Base-by-base conservation (phyloP, 1,140 invertebrate genomes). In the Cephus cinctus region DNA sequence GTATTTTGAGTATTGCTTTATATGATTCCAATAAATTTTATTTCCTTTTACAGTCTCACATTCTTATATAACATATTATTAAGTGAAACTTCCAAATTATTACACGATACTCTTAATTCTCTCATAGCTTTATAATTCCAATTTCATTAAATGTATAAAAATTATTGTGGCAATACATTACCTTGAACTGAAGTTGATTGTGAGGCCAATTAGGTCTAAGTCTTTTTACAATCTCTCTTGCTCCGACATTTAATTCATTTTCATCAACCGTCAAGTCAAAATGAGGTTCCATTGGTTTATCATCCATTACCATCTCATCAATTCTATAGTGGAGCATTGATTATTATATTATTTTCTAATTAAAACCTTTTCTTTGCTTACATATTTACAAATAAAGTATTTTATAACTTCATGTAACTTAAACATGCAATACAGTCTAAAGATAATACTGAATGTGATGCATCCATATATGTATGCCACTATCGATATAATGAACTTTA, bases 171-270 rank as follows among this genome's bases (percentile, higher is more conserved):
- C 38, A 11, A 12, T 41, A 34, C 6, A 35, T 56, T 71, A 82
- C 81, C 78, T 82, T 81, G 54, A 78, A 75, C 50, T 75, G 58
- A 41, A 81, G 57, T 52, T 76, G 64, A 57, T 73, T 69, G 31
- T 71, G 52, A 25, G 77, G 64, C 81, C 81, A 82, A n/a, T 63
- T 56, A 35, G 79, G 78, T 53, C 80, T 75, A 45, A 82, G 78
- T 27, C 60, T 70, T 57, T 75, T 76, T 52, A 82, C 67, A 58
- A 82, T 59, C 56, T 77, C 64, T 53, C 67, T 77, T 40, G 79
- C 80, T 56, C 78, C 80, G 50, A 73, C 62, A 23, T 77, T 71
- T 50, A 81, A 71, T 57, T 80, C 63, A 63, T 78, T 73, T 60
- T 81, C 79, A 54, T 73, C 67, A 61, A 82, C 71, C 35, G 65